A percentile compares a stretch with the other conserved stretches of the same genome.
Conservation (phyloP, 2,888 invertebrate species). For the Chorisops tibialis region DNA sequence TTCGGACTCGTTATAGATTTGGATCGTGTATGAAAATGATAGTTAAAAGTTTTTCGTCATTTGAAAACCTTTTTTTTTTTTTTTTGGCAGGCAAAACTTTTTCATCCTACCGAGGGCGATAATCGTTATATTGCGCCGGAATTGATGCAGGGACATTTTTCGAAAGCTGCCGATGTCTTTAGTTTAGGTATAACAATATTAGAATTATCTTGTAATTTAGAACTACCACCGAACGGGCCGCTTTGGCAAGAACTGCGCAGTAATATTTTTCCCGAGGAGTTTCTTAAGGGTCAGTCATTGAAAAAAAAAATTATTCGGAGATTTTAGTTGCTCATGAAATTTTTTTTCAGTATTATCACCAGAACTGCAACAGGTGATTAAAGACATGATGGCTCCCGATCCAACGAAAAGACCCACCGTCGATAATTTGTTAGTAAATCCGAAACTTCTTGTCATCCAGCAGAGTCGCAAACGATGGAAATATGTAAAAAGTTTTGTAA, state of each 20-base stretch:
- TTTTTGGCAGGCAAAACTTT: conserved; percentile 52
- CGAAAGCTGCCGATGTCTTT: conserved; percentile 71
- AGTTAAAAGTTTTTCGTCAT: too few species aligned
- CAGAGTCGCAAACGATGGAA: conserved; percentile 44
- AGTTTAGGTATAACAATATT: conserved; percentile 70
- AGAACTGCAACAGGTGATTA: conserved; percentile 56
- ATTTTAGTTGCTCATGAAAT: background rate
- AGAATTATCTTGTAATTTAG: conserved; percentile 67
- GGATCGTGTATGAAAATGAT: conserved; percentile 50
- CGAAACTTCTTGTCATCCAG: conserved; percentile 40
- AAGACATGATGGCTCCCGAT: conserved; percentile 58
- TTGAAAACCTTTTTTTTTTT: conserved; percentile 6
- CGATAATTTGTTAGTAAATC: conserved; percentile 54
- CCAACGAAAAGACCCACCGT: conserved; percentile 55
- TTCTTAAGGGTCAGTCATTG: conserved; percentile 46
- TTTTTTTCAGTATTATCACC: conserved; percentile 51
- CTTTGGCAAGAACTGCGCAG: conserved; percentile 65
- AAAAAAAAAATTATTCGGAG: background rate
- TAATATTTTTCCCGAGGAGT: conserved; percentile 56
- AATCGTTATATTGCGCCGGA: conserved; percentile 73
- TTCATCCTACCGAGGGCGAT: conserved; percentile 68
- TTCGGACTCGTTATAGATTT: conserved; percentile 70
- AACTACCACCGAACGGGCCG: conserved; percentile 65
- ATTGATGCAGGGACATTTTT: conserved; percentile 62
- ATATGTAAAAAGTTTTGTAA: conserved; percentile 43